Evolutionary conservation across 2,888 invertebrate species (phyloP).

Genomic region (Oligia fasciuncula): DNA sequence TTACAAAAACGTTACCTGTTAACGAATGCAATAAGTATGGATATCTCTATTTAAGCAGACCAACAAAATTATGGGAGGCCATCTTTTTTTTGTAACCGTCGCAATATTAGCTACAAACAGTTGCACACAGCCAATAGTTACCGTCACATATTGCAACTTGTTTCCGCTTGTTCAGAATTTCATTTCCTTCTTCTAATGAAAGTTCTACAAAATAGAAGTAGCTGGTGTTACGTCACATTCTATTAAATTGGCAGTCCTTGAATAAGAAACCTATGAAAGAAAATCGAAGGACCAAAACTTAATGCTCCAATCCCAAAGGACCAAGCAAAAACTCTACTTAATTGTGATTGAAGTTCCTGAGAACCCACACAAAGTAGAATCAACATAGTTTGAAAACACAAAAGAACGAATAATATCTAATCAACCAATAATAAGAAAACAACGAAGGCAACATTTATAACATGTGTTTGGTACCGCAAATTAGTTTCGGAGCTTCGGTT

Average conservation of each 20-base stretch:
- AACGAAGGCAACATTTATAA: conserved; percentile 35
- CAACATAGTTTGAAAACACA: neutral
- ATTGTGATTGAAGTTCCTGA: neutral
- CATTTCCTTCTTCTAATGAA: conserved; percentile 21
- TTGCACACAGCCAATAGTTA: conserved; percentile 22
- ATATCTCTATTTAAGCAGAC: neutral
- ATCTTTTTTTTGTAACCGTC: conserved; percentile 21
- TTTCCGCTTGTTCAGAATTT: conserved; percentile 37
- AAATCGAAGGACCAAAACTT: neutral
- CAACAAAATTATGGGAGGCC: conserved; percentile 11
- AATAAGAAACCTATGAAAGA: neutral
- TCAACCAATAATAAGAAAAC: neutral
- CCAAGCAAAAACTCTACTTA: neutral
- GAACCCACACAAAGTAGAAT: neutral
- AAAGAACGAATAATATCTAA: neutral
- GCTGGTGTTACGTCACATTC: neutral
- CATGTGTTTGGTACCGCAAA: conserved; percentile 39
- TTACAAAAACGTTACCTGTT: neutral
- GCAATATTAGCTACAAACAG: conserved; percentile 33
- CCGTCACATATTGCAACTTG: conserved; percentile 31
- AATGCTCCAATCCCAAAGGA: neutral
- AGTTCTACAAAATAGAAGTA: neutral
- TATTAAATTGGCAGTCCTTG: neutral
- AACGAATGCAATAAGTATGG: neutral
- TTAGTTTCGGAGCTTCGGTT: conserved; percentile 45